Base-by-base conservation (phyloP, 2,113 vertebrate genomes). In the Cynopterus brachyotis region DNA sequence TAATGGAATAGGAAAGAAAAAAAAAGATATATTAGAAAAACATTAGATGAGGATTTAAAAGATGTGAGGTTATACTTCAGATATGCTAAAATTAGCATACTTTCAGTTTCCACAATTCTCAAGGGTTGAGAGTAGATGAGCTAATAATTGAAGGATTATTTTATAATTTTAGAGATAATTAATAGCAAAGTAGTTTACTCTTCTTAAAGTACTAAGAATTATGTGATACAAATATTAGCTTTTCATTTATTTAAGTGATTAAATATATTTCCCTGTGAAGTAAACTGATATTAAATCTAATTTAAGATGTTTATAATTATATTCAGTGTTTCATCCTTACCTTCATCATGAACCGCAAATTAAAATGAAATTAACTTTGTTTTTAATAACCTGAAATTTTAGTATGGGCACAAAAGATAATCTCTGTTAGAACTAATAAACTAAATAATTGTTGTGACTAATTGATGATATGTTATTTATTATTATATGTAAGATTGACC, bases 221-320 rank as follows among this genome's bases (percentile, higher is more conserved):
- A 96, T 91, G 16, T 60, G 57, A 92, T 89, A 95, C 12, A 97
- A 96, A 96, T 97, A 97, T 97, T 95, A 97, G 42, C 24, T 93
- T 97, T 94, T 93, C 89, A 96, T 93, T 96, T 95, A 90, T 93
- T 73, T 96, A 95, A 94, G 59, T 72, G 59, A 89, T 92, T 95
- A 93, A 97, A 42, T 84, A 85, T 89, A 91, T 96, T 94, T 96
- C 30, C 19, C 6, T 85, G 20, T 89, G 62, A 93, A 96, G 94
- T 94, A 89, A 82, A 94, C 70, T 60, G 30, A 66, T 57, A 93
- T 86, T 95, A 96, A 85, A 66, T 53, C 30, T 91, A 73, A 89
- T 72, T n/a, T 91, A 83, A 95, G 24, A 60, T 75, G 16, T 93
- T 89, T 83, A 89, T 66, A 86, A 93, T 93, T 91, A 89, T 62